Evolutionary conservation across 2,113 vertebrate species (phyloP).

Genomic region (Oriolus oriolus): DNA sequence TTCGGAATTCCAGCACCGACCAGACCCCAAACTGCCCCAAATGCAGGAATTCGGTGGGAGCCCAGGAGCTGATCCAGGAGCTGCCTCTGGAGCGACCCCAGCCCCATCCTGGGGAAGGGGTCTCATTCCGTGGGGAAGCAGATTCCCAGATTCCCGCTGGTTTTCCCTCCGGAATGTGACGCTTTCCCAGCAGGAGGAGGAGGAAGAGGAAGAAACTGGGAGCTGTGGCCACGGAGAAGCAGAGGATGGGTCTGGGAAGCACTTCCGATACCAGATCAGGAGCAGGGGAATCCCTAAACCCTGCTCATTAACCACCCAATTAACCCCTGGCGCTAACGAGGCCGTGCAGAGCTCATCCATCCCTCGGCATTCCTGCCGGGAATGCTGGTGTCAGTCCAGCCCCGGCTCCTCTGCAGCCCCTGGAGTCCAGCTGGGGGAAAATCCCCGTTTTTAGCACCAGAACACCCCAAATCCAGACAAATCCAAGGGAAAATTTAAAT

Average conservation of each 20-base stretch:
- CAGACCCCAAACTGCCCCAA: not conserved
- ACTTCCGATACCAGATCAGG: not conserved
- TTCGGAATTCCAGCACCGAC: not conserved
- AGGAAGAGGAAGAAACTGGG: not conserved
- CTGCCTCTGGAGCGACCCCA: no score
- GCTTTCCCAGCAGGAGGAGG: not conserved
- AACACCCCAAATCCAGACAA: not conserved
- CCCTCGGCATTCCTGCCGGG: not conserved
- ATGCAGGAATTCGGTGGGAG: accelerated
- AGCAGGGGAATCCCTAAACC: not conserved
- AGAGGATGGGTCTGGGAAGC: not conserved
- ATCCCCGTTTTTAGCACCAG: not conserved
- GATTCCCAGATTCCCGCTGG: not conserved
- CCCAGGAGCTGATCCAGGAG: not conserved
- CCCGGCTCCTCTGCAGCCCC: not conserved
- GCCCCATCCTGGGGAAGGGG: not conserved
- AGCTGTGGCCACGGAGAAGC: not conserved
- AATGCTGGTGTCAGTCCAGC: not conserved
- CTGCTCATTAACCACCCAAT: not conserved
- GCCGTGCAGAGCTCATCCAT: not conserved
- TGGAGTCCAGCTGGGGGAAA: not conserved
- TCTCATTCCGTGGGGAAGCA: no score
- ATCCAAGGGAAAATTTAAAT: accelerated
- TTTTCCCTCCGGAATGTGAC: not conserved
- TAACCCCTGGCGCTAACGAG: not conserved